A percentile compares a stretch with the other conserved stretches of the same genome.
Conservation (phyloP, 1,140 invertebrate species). For the Bombus balteatus region DNA sequence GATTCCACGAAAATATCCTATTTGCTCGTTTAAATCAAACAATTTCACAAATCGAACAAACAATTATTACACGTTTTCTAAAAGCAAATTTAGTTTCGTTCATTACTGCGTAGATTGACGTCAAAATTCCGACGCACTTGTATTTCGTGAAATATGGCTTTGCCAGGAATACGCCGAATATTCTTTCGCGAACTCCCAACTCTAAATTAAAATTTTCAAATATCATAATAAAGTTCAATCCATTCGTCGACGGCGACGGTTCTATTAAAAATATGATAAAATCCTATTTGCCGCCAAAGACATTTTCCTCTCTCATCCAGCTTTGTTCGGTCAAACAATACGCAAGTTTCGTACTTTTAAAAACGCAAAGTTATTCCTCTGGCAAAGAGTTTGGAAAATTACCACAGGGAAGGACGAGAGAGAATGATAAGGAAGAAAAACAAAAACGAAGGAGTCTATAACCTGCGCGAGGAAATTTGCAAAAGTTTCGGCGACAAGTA, state of each 20-base stretch:
- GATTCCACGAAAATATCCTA: neutral
- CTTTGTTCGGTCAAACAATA: neutral
- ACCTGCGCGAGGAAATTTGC: slow-evolving; percentile 34
- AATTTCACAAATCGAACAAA: neutral
- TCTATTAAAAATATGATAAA: neutral
- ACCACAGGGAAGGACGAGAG: neutral
- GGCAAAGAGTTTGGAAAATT: neutral
- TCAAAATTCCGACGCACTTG: too few relatives aligned
- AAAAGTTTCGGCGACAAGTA: slow-evolving; percentile 59
- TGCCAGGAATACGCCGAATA: too few relatives aligned
- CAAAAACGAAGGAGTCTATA: slow-evolving; percentile 25
- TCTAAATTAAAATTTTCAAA: neutral
- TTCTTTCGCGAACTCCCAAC: neutral
- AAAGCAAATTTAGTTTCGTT: neutral
- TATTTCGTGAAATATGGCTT: too few relatives aligned
- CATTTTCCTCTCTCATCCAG: neutral
- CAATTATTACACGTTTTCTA: neutral
- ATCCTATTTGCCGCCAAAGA: neutral
- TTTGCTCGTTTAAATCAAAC: neutral
- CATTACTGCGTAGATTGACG: too few relatives aligned
- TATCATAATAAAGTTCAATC: neutral
- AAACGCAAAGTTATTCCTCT: neutral
- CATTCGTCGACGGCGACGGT: neutral
- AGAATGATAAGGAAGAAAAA: neutral
- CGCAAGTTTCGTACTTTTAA: neutral